These are phyloP conservation scores for Dromococcyx pavoninus DNA, from an alignment of 2,797 vertebrate species.

Conservation along the genomic window DNA sequence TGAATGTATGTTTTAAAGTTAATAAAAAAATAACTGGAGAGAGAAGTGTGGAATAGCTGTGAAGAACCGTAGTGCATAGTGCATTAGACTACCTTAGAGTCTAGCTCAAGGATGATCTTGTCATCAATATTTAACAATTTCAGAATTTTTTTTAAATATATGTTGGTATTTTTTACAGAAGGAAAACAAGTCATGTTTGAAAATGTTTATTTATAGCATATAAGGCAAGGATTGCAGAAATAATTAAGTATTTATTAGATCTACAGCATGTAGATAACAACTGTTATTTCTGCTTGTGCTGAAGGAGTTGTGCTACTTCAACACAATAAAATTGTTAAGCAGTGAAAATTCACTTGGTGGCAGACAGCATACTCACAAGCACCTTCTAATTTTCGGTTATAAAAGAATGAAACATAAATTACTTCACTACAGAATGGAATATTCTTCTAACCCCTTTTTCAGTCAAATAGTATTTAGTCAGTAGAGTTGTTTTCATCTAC, in stretches of 20 bases:
- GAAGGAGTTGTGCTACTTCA: not conserved
- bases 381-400: not conserved
- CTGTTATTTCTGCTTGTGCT: not conserved
- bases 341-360: not conserved
- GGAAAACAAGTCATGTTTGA: not conserved
- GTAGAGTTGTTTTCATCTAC: not conserved
- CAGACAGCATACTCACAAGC: not conserved
- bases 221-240: not conserved
- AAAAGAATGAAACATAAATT: not conserved
- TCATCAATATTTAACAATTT: not conserved
- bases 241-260: not conserved
- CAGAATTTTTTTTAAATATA: no score
- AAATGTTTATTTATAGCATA: not conserved
- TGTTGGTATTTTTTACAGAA: not conserved
- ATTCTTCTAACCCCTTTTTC: not conserved
- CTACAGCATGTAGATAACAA: not conserved
- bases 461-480: not conserved
- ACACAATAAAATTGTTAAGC: not conserved
- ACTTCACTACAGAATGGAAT: not conserved
- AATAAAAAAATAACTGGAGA: not conserved
- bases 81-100: not conserved
- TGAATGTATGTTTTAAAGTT: not conserved
- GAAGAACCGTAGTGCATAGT: not conserved
- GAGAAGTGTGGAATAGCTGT: not conserved
- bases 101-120: fast-evolving